These are phyloP conservation scores for Leptura quadrifasciata DNA, from an alignment of 2,888 invertebrate genomes.

Conservation along the genomic window DNA sequence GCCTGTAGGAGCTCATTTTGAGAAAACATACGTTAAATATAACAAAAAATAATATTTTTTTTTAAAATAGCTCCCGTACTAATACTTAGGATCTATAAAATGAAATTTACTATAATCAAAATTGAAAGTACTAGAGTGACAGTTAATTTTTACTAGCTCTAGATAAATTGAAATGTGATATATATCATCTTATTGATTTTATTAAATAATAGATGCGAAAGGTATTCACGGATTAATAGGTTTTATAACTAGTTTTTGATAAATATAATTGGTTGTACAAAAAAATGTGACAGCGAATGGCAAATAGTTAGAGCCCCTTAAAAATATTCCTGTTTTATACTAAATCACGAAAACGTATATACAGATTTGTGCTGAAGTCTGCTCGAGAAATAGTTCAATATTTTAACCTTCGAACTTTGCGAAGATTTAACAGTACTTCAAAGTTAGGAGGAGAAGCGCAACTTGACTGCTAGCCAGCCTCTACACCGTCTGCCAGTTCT, in stretches of 20 bases:
- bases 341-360: conserved; percentile 15
- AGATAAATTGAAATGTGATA: background rate
- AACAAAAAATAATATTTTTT: no score
- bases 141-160: background rate
- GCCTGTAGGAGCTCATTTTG: no score
- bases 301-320: background rate
- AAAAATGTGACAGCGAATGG: background rate
- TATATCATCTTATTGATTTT: no score
- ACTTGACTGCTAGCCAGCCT: conserved; percentile 40
- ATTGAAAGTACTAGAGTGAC: background rate
- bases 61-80: no score
- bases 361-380: conserved; percentile 14
- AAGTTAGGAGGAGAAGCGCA: conserved; percentile 38
- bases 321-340: conserved; percentile 15
- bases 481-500: conserved; percentile 41
- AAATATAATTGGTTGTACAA: no score
- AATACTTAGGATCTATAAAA: background rate
- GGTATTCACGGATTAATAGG: no score
- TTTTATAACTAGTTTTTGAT: no score
- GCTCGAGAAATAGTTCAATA: conserved; percentile 41
- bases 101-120: background rate
- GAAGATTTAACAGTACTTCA: conserved; percentile 43
- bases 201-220: no score
- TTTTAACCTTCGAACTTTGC: conserved; percentile 43
- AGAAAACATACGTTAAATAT: no score